These are phyloP conservation scores for Aspidiotus rigidus DNA, from an alignment of 2,888 invertebrate species.

Conservation along the genomic window DNA sequence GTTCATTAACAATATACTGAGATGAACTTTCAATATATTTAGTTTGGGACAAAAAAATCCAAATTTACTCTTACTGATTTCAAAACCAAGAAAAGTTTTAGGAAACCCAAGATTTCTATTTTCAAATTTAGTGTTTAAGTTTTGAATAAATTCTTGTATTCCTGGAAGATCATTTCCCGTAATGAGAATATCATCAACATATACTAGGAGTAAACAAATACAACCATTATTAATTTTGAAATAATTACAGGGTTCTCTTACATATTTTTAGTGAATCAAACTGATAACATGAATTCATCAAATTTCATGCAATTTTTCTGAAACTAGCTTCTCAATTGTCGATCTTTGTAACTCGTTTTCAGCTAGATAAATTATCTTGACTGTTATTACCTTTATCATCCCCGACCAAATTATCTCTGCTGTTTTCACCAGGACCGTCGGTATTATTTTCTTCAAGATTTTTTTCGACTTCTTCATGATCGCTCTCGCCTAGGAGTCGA, in stretches of 20 bases:
- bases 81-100: neutral
- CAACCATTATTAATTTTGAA: neutral
- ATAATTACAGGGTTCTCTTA: neutral
- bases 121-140: neutral
- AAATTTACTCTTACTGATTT: neutral
- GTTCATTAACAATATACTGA: neutral
- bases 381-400: no score
- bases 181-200: constrained; percentile 9
- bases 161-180: neutral
- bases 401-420: no score
- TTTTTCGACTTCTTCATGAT: no score
- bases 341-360: no score
- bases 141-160: neutral
- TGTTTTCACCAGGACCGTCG: no score
- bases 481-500: no score
- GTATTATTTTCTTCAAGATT: no score
- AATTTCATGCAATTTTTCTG: no score
- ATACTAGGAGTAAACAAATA: neutral
- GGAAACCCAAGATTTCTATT: neutral
- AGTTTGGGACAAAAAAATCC: neutral
- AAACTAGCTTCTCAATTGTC: no score
- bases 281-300: neutral
- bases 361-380: no score
- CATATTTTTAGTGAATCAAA: neutral
- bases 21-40: neutral